These are phyloP conservation scores for Crossocerus cetratus DNA, from an alignment of 2,888 invertebrate species.

Conservation along the genomic window DNA sequence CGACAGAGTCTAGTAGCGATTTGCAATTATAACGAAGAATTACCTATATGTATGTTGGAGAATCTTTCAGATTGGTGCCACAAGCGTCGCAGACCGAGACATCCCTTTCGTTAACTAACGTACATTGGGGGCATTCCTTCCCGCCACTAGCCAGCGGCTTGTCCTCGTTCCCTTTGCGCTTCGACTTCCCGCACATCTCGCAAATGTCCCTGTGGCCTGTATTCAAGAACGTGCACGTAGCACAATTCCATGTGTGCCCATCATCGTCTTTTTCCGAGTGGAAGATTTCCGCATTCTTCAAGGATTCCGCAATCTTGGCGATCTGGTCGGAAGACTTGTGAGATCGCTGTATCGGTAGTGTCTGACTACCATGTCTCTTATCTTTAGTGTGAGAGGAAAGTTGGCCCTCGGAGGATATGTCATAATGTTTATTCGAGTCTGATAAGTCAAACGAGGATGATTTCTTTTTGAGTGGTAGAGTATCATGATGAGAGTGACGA, in stretches of 20 bases:
- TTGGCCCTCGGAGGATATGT: conserved; percentile 24
- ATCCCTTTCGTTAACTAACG: conserved; percentile 85
- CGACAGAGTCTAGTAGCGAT: background rate
- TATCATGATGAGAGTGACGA: conserved; percentile 50
- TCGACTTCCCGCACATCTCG: conserved; percentile 87
- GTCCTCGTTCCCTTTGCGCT: conserved; percentile 79
- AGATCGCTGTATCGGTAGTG: conserved; percentile 54
- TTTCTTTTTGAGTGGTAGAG: conserved; percentile 56
- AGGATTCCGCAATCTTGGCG: conserved; percentile 48
- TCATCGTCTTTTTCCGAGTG: conserved; percentile 74
- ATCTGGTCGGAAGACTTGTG: conserved; percentile 54
- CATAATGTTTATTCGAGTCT: conserved; percentile 53
- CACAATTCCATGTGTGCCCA: conserved; percentile 82
- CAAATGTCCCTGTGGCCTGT: conserved; percentile 80
- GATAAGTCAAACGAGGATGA: conserved; percentile 59
- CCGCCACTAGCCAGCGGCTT: conserved; percentile 85
- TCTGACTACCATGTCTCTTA: conserved; percentile 60
- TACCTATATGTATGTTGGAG: conserved; percentile 84
- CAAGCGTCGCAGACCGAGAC: conserved; percentile 84
- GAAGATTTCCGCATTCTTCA: conserved; percentile 74
- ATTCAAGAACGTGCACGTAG: conserved; percentile 85
- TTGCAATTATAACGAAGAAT: conserved; percentile 12
- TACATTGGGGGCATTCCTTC: conserved; percentile 86
- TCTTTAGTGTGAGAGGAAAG: conserved; percentile 33
- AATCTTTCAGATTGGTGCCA: conserved; percentile 83